These are phyloP conservation scores for Lithosia quadra DNA, from an alignment of 2,888 invertebrate species.

Conservation along the genomic window DNA sequence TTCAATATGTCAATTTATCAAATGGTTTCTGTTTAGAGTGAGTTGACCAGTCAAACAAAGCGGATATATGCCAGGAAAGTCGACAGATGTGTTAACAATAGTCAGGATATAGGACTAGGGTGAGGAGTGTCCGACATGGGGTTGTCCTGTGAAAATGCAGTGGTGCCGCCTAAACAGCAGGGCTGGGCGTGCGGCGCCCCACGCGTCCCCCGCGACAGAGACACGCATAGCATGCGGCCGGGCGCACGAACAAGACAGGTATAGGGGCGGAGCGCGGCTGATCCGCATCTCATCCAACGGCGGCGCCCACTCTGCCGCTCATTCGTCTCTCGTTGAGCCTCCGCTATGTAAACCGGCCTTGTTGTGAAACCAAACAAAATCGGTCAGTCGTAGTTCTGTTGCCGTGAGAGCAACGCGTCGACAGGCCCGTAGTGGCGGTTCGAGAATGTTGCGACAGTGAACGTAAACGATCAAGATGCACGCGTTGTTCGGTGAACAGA, in stretches of 20 bases:
- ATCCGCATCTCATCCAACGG: slow-evolving; percentile 52
- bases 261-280: slow-evolving; percentile 20
- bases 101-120: slow-evolving; percentile 62
- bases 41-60: slow-evolving; percentile 29
- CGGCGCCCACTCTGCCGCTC: slow-evolving; percentile 78
- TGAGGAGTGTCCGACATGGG: slow-evolving; percentile 61
- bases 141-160: slow-evolving; percentile 51
- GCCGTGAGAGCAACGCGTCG: slow-evolving; percentile 78
- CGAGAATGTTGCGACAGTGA: slow-evolving; percentile 78
- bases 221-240: slow-evolving; percentile 18
- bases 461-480: slow-evolving; percentile 89
- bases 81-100: slow-evolving; percentile 68
- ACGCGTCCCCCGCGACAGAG: slow-evolving; percentile 15
- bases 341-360: slow-evolving; percentile 93
- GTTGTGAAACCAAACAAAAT: slow-evolving; percentile 94
- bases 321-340: slow-evolving; percentile 84
- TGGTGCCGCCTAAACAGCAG: slow-evolving; percentile 57
- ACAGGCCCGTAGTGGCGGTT: slow-evolving; percentile 69
- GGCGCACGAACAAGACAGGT: slow-evolving; percentile 46
- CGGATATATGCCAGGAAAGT: slow-evolving; percentile 42
- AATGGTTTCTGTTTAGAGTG: slow-evolving; percentile 13
- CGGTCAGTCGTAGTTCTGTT: slow-evolving; percentile 89
- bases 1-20: slow-evolving; percentile 13
- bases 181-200: slow-evolving; percentile 58
- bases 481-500: slow-evolving; percentile 96